Evolutionary conservation across 2,113 vertebrate species (phyloP).

Genomic region (Anas platyrhynchos): DNA sequence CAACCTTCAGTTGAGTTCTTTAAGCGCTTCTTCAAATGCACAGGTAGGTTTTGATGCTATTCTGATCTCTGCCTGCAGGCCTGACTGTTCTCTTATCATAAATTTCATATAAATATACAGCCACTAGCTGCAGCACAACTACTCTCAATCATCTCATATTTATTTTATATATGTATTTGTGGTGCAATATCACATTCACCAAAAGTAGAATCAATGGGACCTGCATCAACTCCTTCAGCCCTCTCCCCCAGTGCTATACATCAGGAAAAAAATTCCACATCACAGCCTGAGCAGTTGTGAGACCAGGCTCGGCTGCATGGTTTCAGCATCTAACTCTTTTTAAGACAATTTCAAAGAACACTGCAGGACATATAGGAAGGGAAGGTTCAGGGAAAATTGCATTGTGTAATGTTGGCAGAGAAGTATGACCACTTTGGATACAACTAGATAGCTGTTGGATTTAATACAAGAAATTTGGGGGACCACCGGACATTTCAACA

Average conservation of each 20-base stretch:
- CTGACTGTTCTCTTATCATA: neutral
- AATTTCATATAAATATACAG: neutral
- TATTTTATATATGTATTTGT: neutral
- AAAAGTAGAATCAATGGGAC: neutral
- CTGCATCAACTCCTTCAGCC: neutral
- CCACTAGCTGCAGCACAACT: neutral
- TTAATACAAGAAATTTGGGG: accelerated
- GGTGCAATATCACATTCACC: neutral
- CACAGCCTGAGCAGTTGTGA: neutral
- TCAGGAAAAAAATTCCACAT: neutral
- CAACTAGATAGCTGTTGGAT: accelerated
- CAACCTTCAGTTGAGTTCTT: accelerated
- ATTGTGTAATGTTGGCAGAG: neutral
- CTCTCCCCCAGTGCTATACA: neutral
- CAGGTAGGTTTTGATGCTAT: neutral
- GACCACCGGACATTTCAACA: accelerated
- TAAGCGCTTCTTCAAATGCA: neutral
- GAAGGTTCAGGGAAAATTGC: neutral
- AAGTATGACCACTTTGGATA: accelerated
- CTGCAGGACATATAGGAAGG: neutral
- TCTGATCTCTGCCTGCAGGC: neutral
- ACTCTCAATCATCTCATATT: neutral
- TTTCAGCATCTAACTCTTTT: neutral
- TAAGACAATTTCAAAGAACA: neutral
- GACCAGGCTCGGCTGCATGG: neutral